These are phyloP conservation scores for Tetrao urogallus DNA, from an alignment of 2,113 vertebrate genomes.

Conservation along the genomic window DNA sequence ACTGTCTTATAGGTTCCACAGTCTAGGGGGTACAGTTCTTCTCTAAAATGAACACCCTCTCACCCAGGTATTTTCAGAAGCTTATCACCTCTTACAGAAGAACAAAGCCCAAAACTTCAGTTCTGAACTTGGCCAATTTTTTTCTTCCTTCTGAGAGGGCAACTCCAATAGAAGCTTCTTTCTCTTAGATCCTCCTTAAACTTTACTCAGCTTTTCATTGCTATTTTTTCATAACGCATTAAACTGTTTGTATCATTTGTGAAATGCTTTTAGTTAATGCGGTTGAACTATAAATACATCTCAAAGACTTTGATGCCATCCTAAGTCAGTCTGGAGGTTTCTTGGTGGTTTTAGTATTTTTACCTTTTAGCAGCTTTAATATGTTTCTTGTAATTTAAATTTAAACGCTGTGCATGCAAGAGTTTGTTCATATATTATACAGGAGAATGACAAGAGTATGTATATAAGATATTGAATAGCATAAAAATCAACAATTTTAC, in stretches of 20 bases:
- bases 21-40: neutral
- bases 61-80: neutral
- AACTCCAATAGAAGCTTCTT: neutral
- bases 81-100: neutral
- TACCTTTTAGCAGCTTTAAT: neutral
- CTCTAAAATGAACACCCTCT: neutral
- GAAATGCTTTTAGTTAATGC: neutral
- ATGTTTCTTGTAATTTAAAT: neutral
- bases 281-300: neutral
- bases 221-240: neutral
- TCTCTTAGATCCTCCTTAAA: neutral
- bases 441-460: neutral
- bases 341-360: neutral
- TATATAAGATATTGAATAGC: neutral
- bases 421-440: neutral
- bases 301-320: neutral
- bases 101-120: neutral
- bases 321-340: neutral
- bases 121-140: neutral
- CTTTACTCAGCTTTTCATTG: neutral
- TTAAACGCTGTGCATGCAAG: neutral
- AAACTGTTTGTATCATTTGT: neutral
- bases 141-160: neutral
- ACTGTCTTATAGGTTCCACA: neutral
- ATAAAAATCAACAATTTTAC: neutral